Evolutionary conservation across 2,888 invertebrate species (phyloP), one percentile per base, ranked within the genome.

Genomic region (Nasonovia ribisnigri): DNA sequence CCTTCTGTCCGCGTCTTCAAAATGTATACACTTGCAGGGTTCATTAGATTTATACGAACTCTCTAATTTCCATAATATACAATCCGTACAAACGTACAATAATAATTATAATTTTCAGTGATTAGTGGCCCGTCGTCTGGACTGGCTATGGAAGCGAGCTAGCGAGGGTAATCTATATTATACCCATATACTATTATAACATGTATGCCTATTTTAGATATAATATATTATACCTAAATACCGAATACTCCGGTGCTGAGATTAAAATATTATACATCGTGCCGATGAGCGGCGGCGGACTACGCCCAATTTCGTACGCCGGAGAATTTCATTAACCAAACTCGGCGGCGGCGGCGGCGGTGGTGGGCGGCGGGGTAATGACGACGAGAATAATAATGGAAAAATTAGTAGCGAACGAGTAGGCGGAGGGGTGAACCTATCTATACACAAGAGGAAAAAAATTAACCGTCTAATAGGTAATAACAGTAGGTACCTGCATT

Each of bases 391-490:
- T 51, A 88, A 88, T 88, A 88, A 88, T 88, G 88, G 43, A 88
- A 88, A 88, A 88, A 88, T 88, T 88, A 88, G 88, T 88, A 88
- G 88, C 88, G 51, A 86, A 29, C 86, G 46, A 86, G 86, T 86
- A 46, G 86, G 86, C 86, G 86, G 86, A 46, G 86, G 86, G 86
- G 77, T 77, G 36, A 20, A 77, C 77, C 67, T 77, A 77, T 20
- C 54, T 86, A 86, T 46, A 86, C 20, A 43, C 57, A 26, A 88
- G 88, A 11, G 54, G 42, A n/a, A n/a, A 89, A 57, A 89, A 89
- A 88, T 89, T 90, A 90, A 67, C 60, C 90, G 60, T 60, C 60
- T 90, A 90, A 90, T 90, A 46, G 60, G 90, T 90, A 60, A 67
- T 90, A 60, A 90, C 90, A 88, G 89, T 57, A 60, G 57, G 42